Conservation (phyloP, 2,888 invertebrate species). For the Diogma glabrata region DNA sequence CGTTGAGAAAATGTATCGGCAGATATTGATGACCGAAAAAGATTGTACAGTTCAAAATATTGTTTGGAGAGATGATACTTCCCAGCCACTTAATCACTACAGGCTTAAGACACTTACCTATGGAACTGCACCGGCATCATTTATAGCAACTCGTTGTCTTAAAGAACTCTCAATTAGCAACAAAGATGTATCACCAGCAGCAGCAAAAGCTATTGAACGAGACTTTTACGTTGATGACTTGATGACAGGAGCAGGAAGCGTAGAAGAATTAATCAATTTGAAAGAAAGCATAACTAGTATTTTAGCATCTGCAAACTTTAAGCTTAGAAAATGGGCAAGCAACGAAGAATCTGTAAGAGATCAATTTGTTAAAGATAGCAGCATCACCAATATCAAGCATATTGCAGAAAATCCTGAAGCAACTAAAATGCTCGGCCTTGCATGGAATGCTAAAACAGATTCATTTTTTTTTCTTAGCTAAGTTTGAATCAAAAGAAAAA, state of each 20-base stretch:
- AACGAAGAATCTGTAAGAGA: background rate
- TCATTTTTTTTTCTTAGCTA: background rate
- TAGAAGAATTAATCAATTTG: background rate
- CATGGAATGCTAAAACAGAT: background rate
- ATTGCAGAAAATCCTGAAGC: background rate
- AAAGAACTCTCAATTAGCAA: background rate
- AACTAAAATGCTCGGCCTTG: background rate
- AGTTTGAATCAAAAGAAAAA: background rate
- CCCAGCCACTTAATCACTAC: background rate
- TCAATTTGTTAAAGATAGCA: background rate
- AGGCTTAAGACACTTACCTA: background rate
- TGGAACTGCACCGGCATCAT: background rate
- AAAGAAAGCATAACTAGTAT: background rate
- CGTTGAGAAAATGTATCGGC: too few relatives aligned
- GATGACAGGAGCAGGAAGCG: background rate
- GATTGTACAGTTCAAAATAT: background rate
- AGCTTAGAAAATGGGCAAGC: background rate
- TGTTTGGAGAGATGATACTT: too few relatives aligned
- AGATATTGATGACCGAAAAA: too few relatives aligned
- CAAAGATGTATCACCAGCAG: background rate
- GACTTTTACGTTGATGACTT: background rate
- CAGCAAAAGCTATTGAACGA: background rate
- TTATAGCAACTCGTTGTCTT: background rate
- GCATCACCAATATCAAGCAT: too few relatives aligned
- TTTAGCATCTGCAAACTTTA: background rate